These are phyloP conservation scores for Furcifer pardalis DNA, from an alignment of 2,797 vertebrate species.

Conservation along the genomic window DNA sequence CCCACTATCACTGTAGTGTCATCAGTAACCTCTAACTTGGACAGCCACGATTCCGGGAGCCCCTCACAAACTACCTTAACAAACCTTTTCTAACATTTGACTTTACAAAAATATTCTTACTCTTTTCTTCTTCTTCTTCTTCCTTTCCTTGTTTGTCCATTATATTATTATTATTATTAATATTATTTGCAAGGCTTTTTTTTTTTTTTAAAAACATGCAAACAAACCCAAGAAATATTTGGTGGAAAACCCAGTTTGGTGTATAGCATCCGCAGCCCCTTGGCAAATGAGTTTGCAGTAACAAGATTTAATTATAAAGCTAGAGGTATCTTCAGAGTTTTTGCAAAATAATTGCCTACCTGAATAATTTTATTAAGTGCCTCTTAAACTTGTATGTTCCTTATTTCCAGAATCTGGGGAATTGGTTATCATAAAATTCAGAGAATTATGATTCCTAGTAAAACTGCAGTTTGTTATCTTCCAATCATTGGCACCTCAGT, in stretches of 20 bases:
- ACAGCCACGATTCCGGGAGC: constrained; percentile 98
- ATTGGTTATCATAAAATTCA: constrained; percentile 23
- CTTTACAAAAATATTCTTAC: constrained; percentile 40
- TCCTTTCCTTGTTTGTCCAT: constrained; percentile 64
- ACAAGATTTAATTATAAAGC: constrained; percentile 67
- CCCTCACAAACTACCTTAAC: constrained; percentile 99
- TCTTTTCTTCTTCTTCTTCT: constrained; percentile 42
- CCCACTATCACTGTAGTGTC: constrained; percentile 98
- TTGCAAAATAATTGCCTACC: constrained; percentile 55
- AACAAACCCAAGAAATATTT: constrained; percentile 82
- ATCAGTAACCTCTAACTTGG: constrained; percentile 98
- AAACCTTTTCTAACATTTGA: constrained; percentile 97
- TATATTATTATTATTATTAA: constrained; percentile 73
- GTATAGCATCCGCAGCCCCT: constrained; percentile 90
- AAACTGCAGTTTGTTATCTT: constrained; percentile 19
- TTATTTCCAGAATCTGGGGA: constrained; percentile 80
- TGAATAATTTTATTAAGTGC: constrained; percentile 78
- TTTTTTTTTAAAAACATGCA: constrained; percentile 19
- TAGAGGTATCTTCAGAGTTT: constrained; percentile 65
- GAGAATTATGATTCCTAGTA: constrained; percentile 40
- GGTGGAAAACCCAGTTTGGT: constrained; percentile 87
- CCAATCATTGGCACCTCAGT: constrained; percentile 17
- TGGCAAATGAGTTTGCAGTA: constrained; percentile 85
- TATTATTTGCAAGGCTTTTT: constrained; percentile 83
- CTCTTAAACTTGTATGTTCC: constrained; percentile 85